phyloP scores from a whole-genome alignment of 2,113 vertebrate species.

The Carollia perspicillata region DNA sequence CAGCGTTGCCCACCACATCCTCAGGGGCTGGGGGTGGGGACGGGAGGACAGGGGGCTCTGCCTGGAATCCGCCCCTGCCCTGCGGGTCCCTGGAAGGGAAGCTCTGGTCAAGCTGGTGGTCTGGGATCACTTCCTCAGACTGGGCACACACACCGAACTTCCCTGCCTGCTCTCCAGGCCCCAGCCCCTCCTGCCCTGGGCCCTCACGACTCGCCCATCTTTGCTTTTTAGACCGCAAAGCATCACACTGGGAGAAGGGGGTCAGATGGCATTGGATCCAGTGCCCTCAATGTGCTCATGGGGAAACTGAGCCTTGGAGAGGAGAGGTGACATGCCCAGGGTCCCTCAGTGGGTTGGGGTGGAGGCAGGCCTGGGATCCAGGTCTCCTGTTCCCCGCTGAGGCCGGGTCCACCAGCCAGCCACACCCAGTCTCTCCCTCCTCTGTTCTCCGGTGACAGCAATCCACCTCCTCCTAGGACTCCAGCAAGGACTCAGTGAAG shows the following conservation, averaged over 20 bases:
- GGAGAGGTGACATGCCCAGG: neutral
- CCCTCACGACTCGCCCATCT: neutral
- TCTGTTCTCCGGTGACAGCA: neutral
- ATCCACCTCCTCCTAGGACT: neutral
- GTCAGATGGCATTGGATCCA: neutral
- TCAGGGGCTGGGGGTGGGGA: no score
- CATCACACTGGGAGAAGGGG: neutral
- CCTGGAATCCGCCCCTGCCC: neutral
- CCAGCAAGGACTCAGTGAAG: neutral
- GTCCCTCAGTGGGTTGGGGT: neutral
- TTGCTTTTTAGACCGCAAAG: neutral
- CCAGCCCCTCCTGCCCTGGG: neutral
- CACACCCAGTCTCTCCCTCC: neutral
- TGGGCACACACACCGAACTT: rapidly evolving
- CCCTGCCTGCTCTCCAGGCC: neutral
- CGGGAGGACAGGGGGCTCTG: neutral
- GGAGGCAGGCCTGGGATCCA: no score
- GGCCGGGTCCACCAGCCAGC: neutral
- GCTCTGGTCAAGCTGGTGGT: neutral
- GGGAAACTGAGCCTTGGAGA: neutral
- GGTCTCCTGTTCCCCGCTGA: neutral
- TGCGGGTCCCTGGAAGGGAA: neutral
- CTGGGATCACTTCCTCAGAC: neutral
- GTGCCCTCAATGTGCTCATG: neutral
- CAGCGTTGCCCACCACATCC: neutral